Percentiles rank a stretch among this genome's conserved stretches.
Conservation (phyloP, 2,797 vertebrate genomes). For the Erpetoichthys calabaricus region DNA sequence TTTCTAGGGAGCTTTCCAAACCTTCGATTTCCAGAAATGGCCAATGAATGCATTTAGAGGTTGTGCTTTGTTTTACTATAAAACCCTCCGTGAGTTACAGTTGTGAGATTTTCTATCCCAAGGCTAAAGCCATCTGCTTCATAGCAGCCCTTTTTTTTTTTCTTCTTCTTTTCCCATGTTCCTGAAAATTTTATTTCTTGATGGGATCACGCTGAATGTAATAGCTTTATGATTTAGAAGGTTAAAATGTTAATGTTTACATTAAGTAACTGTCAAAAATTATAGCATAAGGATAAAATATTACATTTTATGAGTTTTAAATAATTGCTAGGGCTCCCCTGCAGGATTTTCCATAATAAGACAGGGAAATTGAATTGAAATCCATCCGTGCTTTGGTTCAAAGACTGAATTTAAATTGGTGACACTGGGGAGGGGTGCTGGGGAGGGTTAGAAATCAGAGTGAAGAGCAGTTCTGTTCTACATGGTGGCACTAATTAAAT, state of each 20-base stretch:
- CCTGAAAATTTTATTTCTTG: conserved; percentile 1
- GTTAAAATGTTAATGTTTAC: conserved; percentile 41
- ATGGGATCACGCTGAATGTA: conserved; percentile 21
- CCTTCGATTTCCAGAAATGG: too few relatives aligned
- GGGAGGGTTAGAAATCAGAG: too few relatives aligned
- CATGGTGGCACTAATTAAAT: too few relatives aligned
- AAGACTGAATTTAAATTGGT: conserved; percentile 30
- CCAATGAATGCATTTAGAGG: too few relatives aligned
- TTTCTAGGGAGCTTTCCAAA: too few relatives aligned
- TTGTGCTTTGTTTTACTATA: too few relatives aligned
- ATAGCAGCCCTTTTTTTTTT: neutral
- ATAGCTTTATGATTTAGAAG: conserved; percentile 31
- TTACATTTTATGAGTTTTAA: conserved; percentile 41
- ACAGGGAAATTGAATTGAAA: conserved; percentile 39
- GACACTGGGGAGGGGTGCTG: too few relatives aligned
- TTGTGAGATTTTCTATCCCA: conserved; percentile 3
- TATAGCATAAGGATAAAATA: conserved; percentile 33
- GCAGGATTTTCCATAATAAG: conserved; percentile 37
- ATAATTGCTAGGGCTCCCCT: conserved; percentile 32
- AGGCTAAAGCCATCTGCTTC: conserved; percentile 4
- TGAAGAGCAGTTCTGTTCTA: too few relatives aligned
- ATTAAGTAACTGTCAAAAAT: conserved; percentile 41
- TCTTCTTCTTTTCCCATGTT: neutral
- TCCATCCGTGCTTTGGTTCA: conserved; percentile 27
- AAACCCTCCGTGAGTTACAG: conserved; percentile 1